phyloP scores from a whole-genome alignment of 2,888 invertebrate species.

The Cataglyphis livida region DNA sequence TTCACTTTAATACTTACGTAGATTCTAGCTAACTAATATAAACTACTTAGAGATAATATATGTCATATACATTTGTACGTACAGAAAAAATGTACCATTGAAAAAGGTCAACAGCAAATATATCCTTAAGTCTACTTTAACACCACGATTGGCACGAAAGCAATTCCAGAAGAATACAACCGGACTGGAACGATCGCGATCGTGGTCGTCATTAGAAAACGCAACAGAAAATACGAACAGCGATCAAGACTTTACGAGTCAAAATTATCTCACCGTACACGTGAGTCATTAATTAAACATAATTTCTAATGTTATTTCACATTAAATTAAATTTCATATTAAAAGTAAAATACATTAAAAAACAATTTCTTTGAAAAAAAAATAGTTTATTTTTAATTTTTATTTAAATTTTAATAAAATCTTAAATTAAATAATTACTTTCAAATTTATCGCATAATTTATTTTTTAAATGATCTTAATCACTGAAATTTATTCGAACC shows the following conservation, averaged over 20 bases:
- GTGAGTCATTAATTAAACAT: conserved; percentile 85
- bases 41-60: conserved; percentile 9
- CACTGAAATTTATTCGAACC: not conserved
- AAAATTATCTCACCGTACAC: conserved; percentile 92
- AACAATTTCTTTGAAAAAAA: not conserved
- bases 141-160: conserved; percentile 91
- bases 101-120: conserved; percentile 93
- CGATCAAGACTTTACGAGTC: conserved; percentile 88
- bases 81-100: conserved; percentile 89
- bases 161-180: conserved; percentile 89
- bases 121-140: conserved; percentile 93
- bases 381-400: not conserved
- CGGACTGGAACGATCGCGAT: conserved; percentile 90
- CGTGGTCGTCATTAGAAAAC: conserved; percentile 90
- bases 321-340: too few relatives aligned
- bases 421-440: not conserved
- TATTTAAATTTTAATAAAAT: not conserved
- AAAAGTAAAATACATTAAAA: not conserved
- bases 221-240: conserved; percentile 84
- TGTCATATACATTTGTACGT: not conserved
- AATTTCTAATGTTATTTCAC: not conserved
- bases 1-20: not conserved
- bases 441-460: not conserved
- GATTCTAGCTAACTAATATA: not conserved
- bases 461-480: not conserved